Evolutionary conservation across 2,113 vertebrate species (phyloP).

Genomic region (Columba janthina): DNA sequence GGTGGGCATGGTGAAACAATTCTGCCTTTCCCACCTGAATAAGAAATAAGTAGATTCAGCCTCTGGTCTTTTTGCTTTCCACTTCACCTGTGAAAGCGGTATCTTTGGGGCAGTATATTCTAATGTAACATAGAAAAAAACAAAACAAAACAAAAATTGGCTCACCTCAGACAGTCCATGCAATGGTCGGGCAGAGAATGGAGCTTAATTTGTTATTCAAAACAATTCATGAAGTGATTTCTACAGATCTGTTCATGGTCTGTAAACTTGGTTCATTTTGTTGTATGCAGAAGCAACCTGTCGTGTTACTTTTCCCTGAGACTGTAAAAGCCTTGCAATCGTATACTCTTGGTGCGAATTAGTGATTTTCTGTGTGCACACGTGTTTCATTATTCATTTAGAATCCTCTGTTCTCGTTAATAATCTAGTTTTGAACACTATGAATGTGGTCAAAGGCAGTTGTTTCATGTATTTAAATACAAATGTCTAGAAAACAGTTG

Average conservation of each 20-base stretch:
- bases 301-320: background rate
- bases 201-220: background rate
- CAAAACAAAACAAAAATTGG: background rate
- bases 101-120: background rate
- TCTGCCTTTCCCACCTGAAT: slow-evolving; percentile 23
- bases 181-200: background rate
- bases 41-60: slow-evolving; percentile 13
- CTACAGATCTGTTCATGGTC: background rate
- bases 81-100: background rate
- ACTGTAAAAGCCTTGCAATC: background rate
- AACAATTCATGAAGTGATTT: background rate
- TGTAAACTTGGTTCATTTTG: background rate
- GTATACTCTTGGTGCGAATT: background rate
- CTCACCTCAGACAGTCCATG: background rate
- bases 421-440: background rate
- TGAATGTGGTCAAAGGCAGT: background rate
- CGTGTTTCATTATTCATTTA: background rate
- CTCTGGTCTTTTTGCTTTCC: background rate
- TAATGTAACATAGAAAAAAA: background rate
- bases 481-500: background rate
- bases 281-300: background rate
- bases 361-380: background rate
- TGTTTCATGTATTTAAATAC: background rate
- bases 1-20: slow-evolving; percentile 15
- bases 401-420: background rate